phyloP scores from a whole-genome alignment of 2,888 invertebrate genomes.

The Aphidius colemani region DNA sequence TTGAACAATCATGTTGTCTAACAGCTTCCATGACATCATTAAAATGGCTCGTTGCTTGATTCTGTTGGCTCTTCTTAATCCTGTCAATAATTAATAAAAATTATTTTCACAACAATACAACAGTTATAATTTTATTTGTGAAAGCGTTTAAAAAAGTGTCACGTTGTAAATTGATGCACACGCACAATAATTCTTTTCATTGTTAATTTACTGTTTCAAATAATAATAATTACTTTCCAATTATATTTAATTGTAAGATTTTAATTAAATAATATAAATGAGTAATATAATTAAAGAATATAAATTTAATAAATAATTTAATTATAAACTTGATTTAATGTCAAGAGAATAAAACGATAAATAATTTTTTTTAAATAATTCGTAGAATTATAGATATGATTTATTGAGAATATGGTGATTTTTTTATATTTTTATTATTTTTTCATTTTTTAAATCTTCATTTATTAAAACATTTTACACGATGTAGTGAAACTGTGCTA shows the following conservation, averaged over 20 bases:
- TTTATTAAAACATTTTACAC: constrained; percentile 19
- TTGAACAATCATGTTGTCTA: constrained; percentile 70
- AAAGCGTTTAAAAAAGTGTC: constrained; percentile 37
- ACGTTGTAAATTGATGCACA: constrained; percentile 7
- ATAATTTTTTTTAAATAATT: too few relatives aligned
- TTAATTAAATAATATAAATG: too few relatives aligned
- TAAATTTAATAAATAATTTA: too few relatives aligned
- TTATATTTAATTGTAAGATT: too few relatives aligned
- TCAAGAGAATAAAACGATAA: too few relatives aligned
- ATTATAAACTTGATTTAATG: too few relatives aligned
- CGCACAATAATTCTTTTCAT: constrained; percentile 6
- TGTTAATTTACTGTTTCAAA: too few relatives aligned
- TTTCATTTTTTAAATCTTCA: neutral
- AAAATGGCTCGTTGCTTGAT: constrained; percentile 70
- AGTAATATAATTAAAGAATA: too few relatives aligned
- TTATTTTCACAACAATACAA: constrained; percentile 9
- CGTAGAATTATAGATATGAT: too few relatives aligned
- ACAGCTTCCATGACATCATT: constrained; percentile 77
- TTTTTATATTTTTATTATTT: neutral
- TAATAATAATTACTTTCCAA: too few relatives aligned
- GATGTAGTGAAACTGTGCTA: constrained; percentile 55
- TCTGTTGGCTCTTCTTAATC: constrained; percentile 66
- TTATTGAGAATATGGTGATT: neutral
- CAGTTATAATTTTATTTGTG: constrained; percentile 28
- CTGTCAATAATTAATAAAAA: constrained; percentile 54